These are phyloP conservation scores for Pantherophis guttatus DNA, from an alignment of 2,113 vertebrate genomes.

Conservation along the genomic window DNA sequence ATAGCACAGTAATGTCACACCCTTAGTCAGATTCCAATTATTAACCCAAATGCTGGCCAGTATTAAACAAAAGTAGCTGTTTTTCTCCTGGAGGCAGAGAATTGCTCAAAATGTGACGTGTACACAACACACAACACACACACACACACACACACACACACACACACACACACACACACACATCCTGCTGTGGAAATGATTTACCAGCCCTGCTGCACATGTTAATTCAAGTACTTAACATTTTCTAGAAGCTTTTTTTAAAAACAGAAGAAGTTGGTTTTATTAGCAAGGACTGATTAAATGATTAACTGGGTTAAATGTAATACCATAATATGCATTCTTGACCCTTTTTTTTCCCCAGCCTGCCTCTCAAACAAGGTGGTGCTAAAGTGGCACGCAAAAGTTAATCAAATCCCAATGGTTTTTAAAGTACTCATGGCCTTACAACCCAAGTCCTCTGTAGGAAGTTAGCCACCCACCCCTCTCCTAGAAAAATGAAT, in stretches of 20 bases:
- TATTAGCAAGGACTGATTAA: background rate
- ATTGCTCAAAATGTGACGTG: background rate
- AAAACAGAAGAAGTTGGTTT: constrained; percentile 22
- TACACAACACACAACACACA: background rate
- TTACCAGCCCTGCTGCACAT: background rate
- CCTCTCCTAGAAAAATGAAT: too few relatives aligned
- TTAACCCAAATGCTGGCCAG: background rate
- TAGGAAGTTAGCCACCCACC: too few relatives aligned
- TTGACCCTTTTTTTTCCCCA: background rate
- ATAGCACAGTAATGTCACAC: background rate
- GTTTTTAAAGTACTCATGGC: background rate
- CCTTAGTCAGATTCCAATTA: background rate
- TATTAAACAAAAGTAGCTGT: background rate
- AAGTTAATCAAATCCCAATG: background rate
- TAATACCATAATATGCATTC: background rate
- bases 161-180: background rate
- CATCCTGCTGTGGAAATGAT: background rate
- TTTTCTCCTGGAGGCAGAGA: background rate
- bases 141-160: background rate
- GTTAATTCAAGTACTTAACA: constrained; percentile 31
- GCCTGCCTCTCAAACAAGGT: background rate
- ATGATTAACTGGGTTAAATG: constrained; percentile 17
- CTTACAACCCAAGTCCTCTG: background rate
- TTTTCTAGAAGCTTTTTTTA: constrained; percentile 16
- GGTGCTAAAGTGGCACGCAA: background rate